Conservation (phyloP, 1,140 invertebrate species). For the Adoxophyes honmai region DNA sequence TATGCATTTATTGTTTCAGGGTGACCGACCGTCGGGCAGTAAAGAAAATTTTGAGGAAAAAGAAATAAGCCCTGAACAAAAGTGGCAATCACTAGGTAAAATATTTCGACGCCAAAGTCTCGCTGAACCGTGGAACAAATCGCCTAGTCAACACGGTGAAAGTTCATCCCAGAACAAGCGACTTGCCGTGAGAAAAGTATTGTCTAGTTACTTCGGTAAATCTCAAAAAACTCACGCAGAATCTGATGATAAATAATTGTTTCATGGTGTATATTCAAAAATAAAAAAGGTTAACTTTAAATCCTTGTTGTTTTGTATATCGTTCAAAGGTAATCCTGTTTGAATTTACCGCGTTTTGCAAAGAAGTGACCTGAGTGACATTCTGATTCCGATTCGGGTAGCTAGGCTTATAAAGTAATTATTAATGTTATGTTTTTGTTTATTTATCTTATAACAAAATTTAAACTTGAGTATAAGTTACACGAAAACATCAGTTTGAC, state of each 20-base stretch:
- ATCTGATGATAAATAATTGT: conserved; percentile 25
- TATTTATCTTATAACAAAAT: too few relatives aligned
- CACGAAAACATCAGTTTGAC: too few relatives aligned
- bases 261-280: neutral
- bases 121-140: conserved; percentile 53
- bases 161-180: conserved; percentile 50
- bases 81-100: conserved; percentile 71
- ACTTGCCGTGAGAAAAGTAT: conserved; percentile 58
- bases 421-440: too few relatives aligned
- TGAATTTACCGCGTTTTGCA: too few relatives aligned
- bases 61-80: conserved; percentile 57
- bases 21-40: conserved; percentile 53
- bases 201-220: conserved; percentile 43
- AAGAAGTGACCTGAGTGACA: too few relatives aligned
- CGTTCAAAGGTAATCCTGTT: too few relatives aligned
- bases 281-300: too few relatives aligned
- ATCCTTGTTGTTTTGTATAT: too few relatives aligned
- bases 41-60: conserved; percentile 55
- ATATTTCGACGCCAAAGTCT: conserved; percentile 65
- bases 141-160: conserved; percentile 48
- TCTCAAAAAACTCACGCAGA: conserved; percentile 45
- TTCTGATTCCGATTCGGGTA: too few relatives aligned
- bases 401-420: too few relatives aligned
- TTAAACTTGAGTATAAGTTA: too few relatives aligned
- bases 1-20: conserved; percentile 46